Conservation (phyloP, 2,113 vertebrate species). For the Pelecanus crispus region DNA sequence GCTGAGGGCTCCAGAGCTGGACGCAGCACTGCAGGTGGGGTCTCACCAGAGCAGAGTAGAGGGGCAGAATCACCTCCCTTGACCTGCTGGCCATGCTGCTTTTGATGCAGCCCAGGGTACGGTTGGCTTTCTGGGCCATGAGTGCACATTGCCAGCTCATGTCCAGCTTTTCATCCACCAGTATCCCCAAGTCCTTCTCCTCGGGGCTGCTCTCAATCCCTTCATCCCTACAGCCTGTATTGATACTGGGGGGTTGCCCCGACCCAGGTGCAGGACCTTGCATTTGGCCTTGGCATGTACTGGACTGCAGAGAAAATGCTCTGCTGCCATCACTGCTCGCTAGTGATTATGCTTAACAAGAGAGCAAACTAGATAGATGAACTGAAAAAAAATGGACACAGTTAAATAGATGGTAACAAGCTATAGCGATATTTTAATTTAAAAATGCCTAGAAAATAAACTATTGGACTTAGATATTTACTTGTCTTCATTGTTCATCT, state of each 20-base stretch:
- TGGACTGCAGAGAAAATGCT: not conserved
- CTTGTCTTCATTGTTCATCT: not conserved
- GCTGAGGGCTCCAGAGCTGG: no score
- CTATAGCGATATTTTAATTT: not conserved
- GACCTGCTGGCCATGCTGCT: no score
- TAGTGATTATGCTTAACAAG: not conserved
- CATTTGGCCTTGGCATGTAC: not conserved
- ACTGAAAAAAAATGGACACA: not conserved
- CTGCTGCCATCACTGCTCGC: not conserved
- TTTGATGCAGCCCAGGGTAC: no score
- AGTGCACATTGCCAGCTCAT: not conserved
- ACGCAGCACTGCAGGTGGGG: no score
- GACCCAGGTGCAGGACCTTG: not conserved
- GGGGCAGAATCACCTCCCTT: no score
- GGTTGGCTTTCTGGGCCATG: no score
- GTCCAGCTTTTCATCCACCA: not conserved
- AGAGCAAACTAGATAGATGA: not conserved
- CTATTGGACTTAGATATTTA: not conserved
- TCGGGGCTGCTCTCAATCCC: not conserved
- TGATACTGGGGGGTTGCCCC: not conserved
- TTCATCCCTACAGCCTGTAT: not conserved
- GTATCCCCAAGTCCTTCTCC: not conserved
- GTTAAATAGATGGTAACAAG: not conserved
- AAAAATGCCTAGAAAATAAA: not conserved
- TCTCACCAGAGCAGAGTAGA: no score